Evolutionary conservation across 2,888 invertebrate species (phyloP).

Genomic region (Drosophila recens): DNA sequence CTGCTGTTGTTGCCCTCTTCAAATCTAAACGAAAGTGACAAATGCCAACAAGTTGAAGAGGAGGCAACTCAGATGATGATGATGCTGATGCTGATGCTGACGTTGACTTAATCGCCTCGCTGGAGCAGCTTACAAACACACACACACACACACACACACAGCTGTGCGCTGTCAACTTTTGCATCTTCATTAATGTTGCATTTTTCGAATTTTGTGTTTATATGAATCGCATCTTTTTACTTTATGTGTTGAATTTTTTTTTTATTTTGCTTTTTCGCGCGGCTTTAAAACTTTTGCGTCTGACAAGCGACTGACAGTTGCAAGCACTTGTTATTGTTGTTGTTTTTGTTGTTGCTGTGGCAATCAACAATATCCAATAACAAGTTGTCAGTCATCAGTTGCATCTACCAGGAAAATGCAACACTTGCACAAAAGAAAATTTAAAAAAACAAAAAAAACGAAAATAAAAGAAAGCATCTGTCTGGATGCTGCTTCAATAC

Average conservation of each 20-base stretch:
- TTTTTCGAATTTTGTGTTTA: constrained; percentile 33
- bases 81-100: constrained; percentile 53
- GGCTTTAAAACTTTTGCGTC: constrained; percentile 48
- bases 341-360: constrained; percentile 40
- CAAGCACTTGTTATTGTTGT: constrained; percentile 37
- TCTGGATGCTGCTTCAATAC: constrained; percentile 8
- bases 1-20: constrained; percentile 61
- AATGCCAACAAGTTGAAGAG: constrained; percentile 71
- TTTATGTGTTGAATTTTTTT: constrained; percentile 1
- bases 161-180: constrained; percentile 74
- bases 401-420: constrained; percentile 59
- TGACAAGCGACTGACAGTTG: constrained; percentile 61
- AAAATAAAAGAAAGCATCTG: constrained; percentile 22
- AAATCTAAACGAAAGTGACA: constrained; percentile 80
- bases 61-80: constrained; percentile 40
- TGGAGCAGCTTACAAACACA: constrained; percentile 54
- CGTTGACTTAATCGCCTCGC: constrained; percentile 70
- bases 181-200: constrained; percentile 79
- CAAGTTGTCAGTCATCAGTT: constrained; percentile 53
- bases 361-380: constrained; percentile 73
- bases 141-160: constrained; percentile 17
- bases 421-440: constrained; percentile 17
- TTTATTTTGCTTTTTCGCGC: constrained; percentile 24
- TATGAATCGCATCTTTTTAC: constrained; percentile 13
- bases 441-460: constrained; percentile 9